Percentiles rank a stretch among this genome's conserved stretches.
Evolutionary conservation across 2,888 invertebrate species (phyloP).

Genomic region (Hoplodrina blanda): DNA sequence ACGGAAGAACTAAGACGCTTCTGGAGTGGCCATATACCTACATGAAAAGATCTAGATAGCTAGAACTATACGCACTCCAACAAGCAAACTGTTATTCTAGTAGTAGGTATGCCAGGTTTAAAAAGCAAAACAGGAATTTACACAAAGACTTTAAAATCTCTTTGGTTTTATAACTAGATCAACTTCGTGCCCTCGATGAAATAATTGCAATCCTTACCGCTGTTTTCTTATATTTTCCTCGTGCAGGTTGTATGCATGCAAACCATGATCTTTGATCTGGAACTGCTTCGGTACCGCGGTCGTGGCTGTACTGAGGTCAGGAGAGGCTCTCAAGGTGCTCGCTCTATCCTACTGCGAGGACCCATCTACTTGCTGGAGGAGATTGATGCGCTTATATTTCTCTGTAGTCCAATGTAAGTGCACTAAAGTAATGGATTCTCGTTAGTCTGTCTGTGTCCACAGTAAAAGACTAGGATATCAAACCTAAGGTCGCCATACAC

Average conservation of each 20-base stretch:
- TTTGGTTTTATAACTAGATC: no score
- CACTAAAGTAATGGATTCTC: background rate
- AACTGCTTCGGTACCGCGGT: conserved; percentile 92
- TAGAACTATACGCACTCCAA: no score
- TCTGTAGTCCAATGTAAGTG: conserved; percentile 96
- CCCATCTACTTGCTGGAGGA: conserved; percentile 96
- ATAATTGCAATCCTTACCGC: background rate
- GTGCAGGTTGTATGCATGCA: conserved; percentile 94
- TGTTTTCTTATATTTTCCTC: background rate
- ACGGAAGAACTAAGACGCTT: no score
- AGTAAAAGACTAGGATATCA: no score
- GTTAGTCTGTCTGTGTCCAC: background rate
- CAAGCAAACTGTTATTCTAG: no score
- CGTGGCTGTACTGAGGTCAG: conserved; percentile 83
- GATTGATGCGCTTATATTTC: conserved; percentile 95
- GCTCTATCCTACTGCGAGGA: conserved; percentile 95
- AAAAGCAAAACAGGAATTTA: no score
- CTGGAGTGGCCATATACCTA: no score
- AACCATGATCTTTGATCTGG: conserved; percentile 96
- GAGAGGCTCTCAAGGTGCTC: conserved; percentile 92
- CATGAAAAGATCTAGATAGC: no score
- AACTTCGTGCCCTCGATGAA: no score
- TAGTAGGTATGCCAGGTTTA: no score
- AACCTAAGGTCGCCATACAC: no score
- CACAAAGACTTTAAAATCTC: no score